Evolutionary conservation across 2,797 vertebrate species (phyloP).

Genomic region (Poeciliopsis paucimaculata): DNA sequence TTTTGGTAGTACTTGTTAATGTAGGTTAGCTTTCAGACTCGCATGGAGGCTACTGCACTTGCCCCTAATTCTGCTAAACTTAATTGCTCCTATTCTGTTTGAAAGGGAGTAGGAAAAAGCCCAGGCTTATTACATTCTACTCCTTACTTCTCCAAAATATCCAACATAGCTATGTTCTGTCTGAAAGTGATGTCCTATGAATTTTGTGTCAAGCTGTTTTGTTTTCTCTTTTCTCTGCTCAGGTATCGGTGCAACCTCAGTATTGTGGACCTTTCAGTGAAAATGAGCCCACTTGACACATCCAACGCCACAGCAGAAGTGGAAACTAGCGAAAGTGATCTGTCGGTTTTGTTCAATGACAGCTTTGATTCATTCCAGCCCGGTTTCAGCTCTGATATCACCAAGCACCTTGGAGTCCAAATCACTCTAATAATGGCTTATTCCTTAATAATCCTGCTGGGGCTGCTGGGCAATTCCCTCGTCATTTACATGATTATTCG

Average conservation of each 20-base stretch:
- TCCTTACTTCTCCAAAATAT: background rate
- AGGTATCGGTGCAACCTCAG: constrained; percentile 49
- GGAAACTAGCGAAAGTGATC: constrained; percentile 50
- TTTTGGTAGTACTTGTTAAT: background rate
- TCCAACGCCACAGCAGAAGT: constrained; percentile 81
- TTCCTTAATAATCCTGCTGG: constrained; percentile 90
- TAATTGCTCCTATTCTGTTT: background rate
- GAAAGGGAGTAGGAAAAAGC: background rate
- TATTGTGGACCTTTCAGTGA: constrained; percentile 30
- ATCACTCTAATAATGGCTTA: constrained; percentile 88
- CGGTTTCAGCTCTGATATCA: constrained; percentile 85
- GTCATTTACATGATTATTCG: constrained; percentile 92
- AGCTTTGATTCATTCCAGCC: constrained; percentile 73
- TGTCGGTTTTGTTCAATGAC: constrained; percentile 66
- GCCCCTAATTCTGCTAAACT: background rate
- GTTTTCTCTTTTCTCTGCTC: constrained; percentile 28
- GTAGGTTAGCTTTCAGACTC: background rate
- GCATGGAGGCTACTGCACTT: background rate
- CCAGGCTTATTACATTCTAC: background rate
- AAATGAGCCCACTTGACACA: constrained; percentile 82
- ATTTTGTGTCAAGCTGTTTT: constrained; percentile 10
- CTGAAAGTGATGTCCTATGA: background rate
- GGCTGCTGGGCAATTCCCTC: constrained; percentile 88
- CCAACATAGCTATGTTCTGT: background rate
- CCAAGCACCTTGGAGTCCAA: constrained; percentile 89